Conservation (phyloP, 2,113 vertebrate species). For the Corythaixoides concolor region DNA sequence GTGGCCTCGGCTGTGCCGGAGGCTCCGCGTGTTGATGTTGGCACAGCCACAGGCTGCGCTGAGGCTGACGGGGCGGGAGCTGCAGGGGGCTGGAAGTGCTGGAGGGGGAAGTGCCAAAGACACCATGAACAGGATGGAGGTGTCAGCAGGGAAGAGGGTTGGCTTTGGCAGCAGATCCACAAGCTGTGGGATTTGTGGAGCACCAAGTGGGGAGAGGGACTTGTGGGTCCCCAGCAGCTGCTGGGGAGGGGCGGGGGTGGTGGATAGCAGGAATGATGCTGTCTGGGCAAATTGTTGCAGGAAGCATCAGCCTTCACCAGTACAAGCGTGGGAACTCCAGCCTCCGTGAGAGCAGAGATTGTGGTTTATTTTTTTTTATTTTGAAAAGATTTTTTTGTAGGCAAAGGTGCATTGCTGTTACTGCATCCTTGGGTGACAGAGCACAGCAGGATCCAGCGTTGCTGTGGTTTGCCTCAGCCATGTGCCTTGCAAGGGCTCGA, state of each 20-base stretch:
- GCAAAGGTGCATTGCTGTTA: not conserved
- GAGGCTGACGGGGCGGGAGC: not conserved
- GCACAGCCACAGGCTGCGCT: not conserved
- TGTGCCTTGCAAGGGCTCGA: not conserved
- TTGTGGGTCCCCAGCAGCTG: not conserved
- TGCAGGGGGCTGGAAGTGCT: not conserved
- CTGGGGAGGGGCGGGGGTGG: not conserved
- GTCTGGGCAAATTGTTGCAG: not conserved
- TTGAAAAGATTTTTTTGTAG: not conserved
- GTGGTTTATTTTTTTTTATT: not conserved
- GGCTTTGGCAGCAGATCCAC: not conserved
- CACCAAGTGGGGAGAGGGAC: not conserved
- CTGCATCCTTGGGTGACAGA: not conserved
- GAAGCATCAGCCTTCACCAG: not conserved
- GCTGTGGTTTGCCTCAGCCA: not conserved
- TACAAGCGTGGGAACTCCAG: not conserved
- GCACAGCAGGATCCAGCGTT: not conserved
- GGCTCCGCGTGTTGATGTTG: not conserved
- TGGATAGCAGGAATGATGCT: fast-evolving
- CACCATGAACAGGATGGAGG: constrained; percentile 38
- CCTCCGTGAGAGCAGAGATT: not conserved
- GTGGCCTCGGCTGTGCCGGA: fast-evolving
- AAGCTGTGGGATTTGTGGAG: not conserved
- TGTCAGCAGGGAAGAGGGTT: not conserved
- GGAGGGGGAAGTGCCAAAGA: constrained; percentile 13